A percentile compares a stretch with the other conserved stretches of the same genome.
Conservation (phyloP, 2,888 invertebrate genomes). For the Blastobasis adustella region DNA sequence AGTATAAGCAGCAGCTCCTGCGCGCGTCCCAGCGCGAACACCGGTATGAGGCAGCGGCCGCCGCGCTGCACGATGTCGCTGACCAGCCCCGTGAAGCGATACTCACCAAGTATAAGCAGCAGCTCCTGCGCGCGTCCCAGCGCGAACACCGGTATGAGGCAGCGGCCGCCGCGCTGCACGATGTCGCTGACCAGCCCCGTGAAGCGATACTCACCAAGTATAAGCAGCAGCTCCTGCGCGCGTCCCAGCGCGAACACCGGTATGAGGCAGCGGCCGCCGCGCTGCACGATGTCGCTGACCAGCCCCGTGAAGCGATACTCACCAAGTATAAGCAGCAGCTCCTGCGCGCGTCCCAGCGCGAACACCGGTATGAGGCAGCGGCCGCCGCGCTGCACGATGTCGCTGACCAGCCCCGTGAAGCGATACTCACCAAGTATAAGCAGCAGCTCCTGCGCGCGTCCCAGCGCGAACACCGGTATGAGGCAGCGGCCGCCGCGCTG, state of each 20-base stretch:
- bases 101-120: constrained; percentile 85
- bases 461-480: constrained; percentile 98
- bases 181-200: constrained; percentile 95
- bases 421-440: constrained; percentile 88
- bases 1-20: constrained; percentile 95
- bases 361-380: constrained; percentile 99
- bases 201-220: constrained; percentile 88
- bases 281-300: constrained; percentile 95
- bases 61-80: constrained; percentile 97
- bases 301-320: constrained; percentile 88
- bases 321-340: constrained; percentile 91
- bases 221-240: constrained; percentile 95
- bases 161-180: constrained; percentile 96
- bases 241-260: constrained; percentile 99
- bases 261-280: constrained; percentile 98
- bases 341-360: constrained; percentile 97
- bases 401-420: constrained; percentile 93
- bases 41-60: constrained; percentile 98
- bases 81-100: constrained; percentile 93
- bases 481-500: constrained; percentile 97
- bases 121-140: constrained; percentile 97
- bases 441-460: constrained; percentile 96
- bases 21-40: constrained; percentile 97
- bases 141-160: constrained; percentile 99
- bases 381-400: constrained; percentile 97